Evolutionary conservation across 2,888 invertebrate genomes (phyloP), one percentile per base, ranked within the genome.

Genomic region (Philereme vetulata): DNA sequence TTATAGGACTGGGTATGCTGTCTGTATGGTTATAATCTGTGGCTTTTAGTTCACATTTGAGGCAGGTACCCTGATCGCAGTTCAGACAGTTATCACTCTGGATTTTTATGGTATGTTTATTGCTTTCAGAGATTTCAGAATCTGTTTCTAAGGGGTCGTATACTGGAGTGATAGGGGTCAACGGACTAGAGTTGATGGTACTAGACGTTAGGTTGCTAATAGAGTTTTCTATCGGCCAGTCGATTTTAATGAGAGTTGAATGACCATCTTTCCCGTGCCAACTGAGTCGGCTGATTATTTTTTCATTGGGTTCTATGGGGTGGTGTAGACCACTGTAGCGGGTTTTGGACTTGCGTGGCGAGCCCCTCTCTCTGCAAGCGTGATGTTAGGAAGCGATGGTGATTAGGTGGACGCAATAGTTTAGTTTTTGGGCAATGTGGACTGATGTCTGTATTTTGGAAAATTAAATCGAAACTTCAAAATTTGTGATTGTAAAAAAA

Each of bases 261-360:
- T 82, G 93, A 0, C 85, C 85, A 72, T 82, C 93, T 81, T 88
- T 86, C 0, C 91, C 90, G 62, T 89, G 91, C 92, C 92, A 92
- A 10, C 86, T 88, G 2, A 91, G 79, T 2, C 91, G 65, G 62
- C 75, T 76, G 62, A 74, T 72, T 1, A 76, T 76, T 2, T 78
- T 77, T 10, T 70, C 70, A 62, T 77, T 75, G 4, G 43, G 4
- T 75, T 79, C 72, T 6, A 72, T 66, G 0, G 86, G 78, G 5
- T 84, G 81, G 58, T 90, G 86, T 59, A 89, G 69, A 8, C 82
- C 86, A 72, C 87, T 90, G 79, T 89, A 89, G 4, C 92, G 79
- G 0, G 73, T 72, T 76, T 85, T 90, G 3, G 78, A 69, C 72
- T 92, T 93, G 42, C 92, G 78, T 8, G 93, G 93, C 4, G 93